These are phyloP conservation scores for Silurus glanis DNA, from an alignment of 2,113 vertebrate species.

Conservation along the genomic window DNA sequence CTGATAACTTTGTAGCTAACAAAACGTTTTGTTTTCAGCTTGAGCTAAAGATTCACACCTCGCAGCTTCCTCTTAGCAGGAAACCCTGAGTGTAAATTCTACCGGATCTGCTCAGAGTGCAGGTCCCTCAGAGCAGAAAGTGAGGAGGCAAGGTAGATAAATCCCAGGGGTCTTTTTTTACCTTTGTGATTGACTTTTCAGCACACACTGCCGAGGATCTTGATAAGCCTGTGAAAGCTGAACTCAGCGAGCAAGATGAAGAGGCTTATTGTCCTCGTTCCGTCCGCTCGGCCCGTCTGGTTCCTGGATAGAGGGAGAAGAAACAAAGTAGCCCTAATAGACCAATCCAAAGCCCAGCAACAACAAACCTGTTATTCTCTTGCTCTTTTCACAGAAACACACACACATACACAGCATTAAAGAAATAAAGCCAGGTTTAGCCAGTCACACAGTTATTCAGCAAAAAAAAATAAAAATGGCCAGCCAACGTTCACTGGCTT, in stretches of 20 bases:
- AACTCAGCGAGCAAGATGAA: slow-evolving; percentile 63
- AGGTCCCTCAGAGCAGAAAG: slow-evolving; percentile 33
- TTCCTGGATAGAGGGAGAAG: slow-evolving; percentile 49
- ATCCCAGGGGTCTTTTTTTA: slow-evolving; percentile 60
- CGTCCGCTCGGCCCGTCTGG: slow-evolving; percentile 40
- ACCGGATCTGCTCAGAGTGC: not conserved
- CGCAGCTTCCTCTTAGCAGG: slow-evolving; percentile 30
- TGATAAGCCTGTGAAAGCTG: slow-evolving; percentile 68
- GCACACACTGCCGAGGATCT: slow-evolving; percentile 65
- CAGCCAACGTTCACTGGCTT: slow-evolving; percentile 22
- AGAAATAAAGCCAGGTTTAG: slow-evolving; percentile 44
- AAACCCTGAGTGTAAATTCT: slow-evolving; percentile 37
- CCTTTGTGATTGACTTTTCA: slow-evolving; percentile 64
- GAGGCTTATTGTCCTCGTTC: slow-evolving; percentile 59
- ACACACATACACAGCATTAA: slow-evolving; percentile 36
- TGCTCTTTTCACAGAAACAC: slow-evolving; percentile 33
- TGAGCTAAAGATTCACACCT: slow-evolving; percentile 31
- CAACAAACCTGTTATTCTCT: slow-evolving; percentile 57
- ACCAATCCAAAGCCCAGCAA: slow-evolving; percentile 57
- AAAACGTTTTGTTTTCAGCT: not conserved
- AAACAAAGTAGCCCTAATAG: slow-evolving; percentile 58
- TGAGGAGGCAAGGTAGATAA: slow-evolving; percentile 44
- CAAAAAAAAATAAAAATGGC: slow-evolving; percentile 26
- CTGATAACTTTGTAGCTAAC: not conserved
- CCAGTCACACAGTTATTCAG: slow-evolving; percentile 42